Conservation (phyloP, 2,888 invertebrate genomes). For the Polylopha cassiicola region DNA sequence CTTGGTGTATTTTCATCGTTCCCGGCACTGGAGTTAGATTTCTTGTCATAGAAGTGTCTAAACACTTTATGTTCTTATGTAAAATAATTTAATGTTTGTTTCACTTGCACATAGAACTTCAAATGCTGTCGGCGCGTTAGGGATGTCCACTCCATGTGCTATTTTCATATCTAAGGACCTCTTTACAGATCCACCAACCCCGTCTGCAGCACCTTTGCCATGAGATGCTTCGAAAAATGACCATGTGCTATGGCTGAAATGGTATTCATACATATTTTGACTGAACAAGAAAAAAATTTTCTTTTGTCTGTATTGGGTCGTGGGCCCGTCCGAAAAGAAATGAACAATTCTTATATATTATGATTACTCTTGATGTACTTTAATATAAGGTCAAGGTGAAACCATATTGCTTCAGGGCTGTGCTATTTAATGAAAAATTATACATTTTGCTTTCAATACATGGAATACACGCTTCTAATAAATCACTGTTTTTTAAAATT, state of each 20-base stretch:
- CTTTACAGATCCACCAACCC: conserved; percentile 19
- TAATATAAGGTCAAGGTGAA: background rate
- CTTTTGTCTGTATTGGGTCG: conserved; percentile 17
- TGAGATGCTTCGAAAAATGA: conserved; percentile 17
- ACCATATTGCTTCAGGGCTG: conserved; percentile 3
- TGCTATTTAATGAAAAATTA: conserved; percentile 5
- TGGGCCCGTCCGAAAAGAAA: conserved; percentile 27
- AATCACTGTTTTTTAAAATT: no score
- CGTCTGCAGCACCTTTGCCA: conserved; percentile 20
- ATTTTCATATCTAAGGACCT: conserved; percentile 14
- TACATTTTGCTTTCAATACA: no score
- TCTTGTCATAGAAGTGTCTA: no score
- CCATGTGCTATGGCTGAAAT: conserved; percentile 14
- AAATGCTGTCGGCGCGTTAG: no score
- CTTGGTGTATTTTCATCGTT: no score
- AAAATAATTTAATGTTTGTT: no score
- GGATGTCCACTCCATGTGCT: conserved; percentile 14
- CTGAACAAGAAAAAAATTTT: conserved; percentile 15
- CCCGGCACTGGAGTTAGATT: no score
- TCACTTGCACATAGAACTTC: no score
- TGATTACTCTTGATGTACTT: background rate
- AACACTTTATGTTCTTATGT: no score
- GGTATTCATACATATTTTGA: background rate
- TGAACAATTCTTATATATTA: conserved; percentile 6
- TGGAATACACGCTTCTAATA: no score